Conservation (phyloP, 2,113 vertebrate species). For the Mormyrus iriodes region DNA sequence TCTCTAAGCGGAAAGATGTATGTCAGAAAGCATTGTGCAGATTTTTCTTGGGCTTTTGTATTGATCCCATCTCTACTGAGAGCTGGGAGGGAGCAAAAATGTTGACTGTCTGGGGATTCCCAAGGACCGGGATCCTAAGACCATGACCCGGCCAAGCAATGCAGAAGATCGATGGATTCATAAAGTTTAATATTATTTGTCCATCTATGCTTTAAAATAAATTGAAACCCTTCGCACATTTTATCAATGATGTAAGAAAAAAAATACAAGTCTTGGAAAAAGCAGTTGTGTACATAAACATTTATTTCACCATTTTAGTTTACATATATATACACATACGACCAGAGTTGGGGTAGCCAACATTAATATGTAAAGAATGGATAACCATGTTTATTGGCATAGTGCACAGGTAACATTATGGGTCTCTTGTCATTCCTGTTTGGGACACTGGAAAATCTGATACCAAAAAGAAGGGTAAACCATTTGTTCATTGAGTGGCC, state of each 20-base stretch:
- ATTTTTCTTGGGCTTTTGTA: background rate
- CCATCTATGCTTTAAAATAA: background rate
- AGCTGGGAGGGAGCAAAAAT: background rate
- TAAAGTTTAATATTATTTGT: background rate
- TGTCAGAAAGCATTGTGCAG: no score
- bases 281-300: constrained; percentile 36
- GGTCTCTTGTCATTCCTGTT: background rate
- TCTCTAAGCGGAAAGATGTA: no score
- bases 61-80: no score
- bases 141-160: background rate
- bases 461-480: constrained; percentile 10
- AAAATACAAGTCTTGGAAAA: background rate
- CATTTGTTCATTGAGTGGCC: background rate
- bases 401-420: background rate
- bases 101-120: background rate
- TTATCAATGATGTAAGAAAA: background rate
- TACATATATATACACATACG: constrained; percentile 42
- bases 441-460: constrained; percentile 2
- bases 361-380: constrained; percentile 1
- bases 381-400: constrained; percentile 11
- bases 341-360: constrained; percentile 1
- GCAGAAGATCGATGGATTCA: background rate
- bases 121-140: background rate
- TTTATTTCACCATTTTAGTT: constrained; percentile 45
- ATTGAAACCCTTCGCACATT: background rate